Evolutionary conservation across 2,797 vertebrate species (phyloP).

Genomic region (Antennarius maculatus): DNA sequence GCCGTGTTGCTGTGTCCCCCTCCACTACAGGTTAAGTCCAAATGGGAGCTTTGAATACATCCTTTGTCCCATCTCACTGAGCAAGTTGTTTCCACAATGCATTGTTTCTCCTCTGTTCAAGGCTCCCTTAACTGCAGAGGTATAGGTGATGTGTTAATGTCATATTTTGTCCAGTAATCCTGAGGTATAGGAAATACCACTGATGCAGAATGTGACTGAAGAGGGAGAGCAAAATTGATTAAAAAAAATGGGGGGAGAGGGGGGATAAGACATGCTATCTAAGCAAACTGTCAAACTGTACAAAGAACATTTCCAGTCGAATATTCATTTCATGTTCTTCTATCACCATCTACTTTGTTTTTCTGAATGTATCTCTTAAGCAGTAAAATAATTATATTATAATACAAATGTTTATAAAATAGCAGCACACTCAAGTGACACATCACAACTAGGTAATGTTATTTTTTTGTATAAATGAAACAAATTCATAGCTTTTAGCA

Average conservation of each 20-base stretch:
- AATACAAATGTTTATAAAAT: conserved; percentile 99
- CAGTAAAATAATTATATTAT: conserved; percentile 99
- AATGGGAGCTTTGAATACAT: conserved; percentile 77
- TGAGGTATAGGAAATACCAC: conserved; percentile 93
- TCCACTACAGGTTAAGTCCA: conserved; percentile 82
- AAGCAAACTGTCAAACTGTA: conserved; percentile 85
- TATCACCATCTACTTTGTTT: conserved; percentile 94
- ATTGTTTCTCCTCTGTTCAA: conserved; percentile 52
- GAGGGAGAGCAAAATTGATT: conserved; percentile 71
- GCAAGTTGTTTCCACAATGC: not conserved
- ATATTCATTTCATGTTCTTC: conserved; percentile 90
- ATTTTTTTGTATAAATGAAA: conserved; percentile 96
- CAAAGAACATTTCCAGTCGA: conserved; percentile 97
- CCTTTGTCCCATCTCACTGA: conserved; percentile 43
- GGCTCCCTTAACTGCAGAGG: conserved; percentile 83
- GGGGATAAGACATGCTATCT: conserved; percentile 83
- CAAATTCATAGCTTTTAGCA: conserved; percentile 99
- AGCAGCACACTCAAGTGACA: conserved; percentile 99
- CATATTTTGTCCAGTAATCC: conserved; percentile 91
- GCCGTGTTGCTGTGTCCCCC: conserved; percentile 42
- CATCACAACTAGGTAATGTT: conserved; percentile 99
- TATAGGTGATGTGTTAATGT: conserved; percentile 87
- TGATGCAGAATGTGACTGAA: conserved; percentile 89
- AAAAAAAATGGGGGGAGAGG: conserved; percentile 69
- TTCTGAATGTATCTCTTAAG: conserved; percentile 93